Conservation (phyloP, 2,888 invertebrate species). For the Coleophora flavipennella region DNA sequence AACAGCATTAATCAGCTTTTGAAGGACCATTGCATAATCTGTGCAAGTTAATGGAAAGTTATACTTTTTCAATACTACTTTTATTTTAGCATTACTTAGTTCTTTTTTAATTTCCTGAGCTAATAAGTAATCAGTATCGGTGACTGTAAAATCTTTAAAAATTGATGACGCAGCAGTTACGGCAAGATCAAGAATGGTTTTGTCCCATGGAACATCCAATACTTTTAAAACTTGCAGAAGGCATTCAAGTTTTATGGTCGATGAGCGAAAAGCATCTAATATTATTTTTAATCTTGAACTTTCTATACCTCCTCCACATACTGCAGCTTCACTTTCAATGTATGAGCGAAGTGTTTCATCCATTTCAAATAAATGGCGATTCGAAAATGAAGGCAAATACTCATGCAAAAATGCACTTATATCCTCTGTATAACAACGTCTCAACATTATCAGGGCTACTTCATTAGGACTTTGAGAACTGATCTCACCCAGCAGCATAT, state of each 20-base stretch:
- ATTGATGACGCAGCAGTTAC: conserved; percentile 41
- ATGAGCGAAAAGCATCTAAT: conserved; percentile 45
- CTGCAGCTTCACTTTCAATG: conserved; percentile 54
- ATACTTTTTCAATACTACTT: conserved; percentile 61
- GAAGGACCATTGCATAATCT: conserved; percentile 50
- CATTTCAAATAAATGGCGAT: conserved; percentile 51
- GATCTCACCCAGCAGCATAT: conserved; percentile 53
- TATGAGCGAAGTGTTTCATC: conserved; percentile 54
- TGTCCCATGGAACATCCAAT: conserved; percentile 59
- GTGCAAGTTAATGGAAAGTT: conserved; percentile 53
- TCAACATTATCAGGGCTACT: conserved; percentile 59
- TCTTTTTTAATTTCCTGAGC: conserved; percentile 56
- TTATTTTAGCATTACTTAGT: conserved; percentile 55
- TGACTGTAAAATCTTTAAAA: conserved; percentile 48
- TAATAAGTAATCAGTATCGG: conserved; percentile 41
- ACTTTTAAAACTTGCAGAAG: conserved; percentile 55
- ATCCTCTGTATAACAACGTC: conserved; percentile 66
- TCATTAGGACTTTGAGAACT: conserved; percentile 53
- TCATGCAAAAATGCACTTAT: conserved; percentile 47
- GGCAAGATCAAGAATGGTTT: conserved; percentile 41
- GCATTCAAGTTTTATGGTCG: conserved; percentile 48
- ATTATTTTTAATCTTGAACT: conserved; percentile 48
- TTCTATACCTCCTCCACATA: conserved; percentile 53
- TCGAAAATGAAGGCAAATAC: conserved; percentile 53
- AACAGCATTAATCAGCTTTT: conserved; percentile 44